Evolutionary conservation across 53 echinoderm and acorn worm genomes (phyloP).

Genomic region (Arbacia lixula): DNA sequence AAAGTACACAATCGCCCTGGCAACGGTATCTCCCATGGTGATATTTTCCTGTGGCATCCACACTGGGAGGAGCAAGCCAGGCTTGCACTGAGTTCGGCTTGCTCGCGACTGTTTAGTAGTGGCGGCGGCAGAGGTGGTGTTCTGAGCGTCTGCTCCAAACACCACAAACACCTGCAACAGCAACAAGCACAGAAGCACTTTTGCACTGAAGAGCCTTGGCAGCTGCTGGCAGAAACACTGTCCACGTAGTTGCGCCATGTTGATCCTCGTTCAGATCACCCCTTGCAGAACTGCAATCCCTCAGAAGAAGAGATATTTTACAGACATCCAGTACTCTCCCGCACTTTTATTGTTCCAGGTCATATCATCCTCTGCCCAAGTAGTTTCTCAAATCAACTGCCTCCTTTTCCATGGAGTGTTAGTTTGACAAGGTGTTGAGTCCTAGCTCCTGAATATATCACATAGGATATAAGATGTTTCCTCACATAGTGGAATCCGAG

Average conservation of each 20-base stretch:
- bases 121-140: background rate
- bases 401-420: no score
- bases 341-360: no score
- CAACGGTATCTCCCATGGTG: constrained; percentile 76
- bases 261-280: no score
- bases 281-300: no score
- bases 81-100: background rate
- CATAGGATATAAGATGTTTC: no score
- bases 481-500: no score
- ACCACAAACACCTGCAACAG: constrained; percentile 34
- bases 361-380: no score
- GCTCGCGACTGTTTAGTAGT: background rate
- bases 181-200: constrained; percentile 33
- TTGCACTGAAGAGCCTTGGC: background rate
- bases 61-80: constrained; percentile 68
- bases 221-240: background rate
- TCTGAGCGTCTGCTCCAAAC: constrained; percentile 34
- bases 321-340: no score
- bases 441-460: no score
- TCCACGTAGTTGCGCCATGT: background rate
- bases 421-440: no score
- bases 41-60: constrained; percentile 66
- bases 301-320: no score
- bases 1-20: constrained; percentile 92
- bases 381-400: no score